A percentile compares a stretch with the other conserved stretches of the same genome.
These are phyloP conservation scores for Mya arenaria DNA, from an alignment of 1,140 invertebrate genomes.

Conservation along the genomic window DNA sequence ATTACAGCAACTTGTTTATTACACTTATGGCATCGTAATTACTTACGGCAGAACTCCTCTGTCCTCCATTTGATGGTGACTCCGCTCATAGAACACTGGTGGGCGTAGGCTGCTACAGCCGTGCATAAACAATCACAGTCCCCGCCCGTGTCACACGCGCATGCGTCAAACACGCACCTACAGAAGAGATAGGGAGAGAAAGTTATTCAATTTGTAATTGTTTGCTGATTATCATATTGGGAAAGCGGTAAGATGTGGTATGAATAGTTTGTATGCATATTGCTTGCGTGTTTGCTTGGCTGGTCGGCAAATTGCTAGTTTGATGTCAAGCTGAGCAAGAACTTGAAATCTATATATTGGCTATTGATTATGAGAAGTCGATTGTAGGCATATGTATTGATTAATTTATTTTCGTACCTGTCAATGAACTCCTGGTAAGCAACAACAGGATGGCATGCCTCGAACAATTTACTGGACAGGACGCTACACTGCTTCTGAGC, in stretches of 20 bases:
- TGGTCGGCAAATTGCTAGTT: too few species aligned
- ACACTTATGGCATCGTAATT: too few species aligned
- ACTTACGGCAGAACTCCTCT: conserved; percentile 83
- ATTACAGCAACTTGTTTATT: background rate
- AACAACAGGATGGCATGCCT: conserved; percentile 91
- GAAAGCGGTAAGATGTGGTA: too few species aligned
- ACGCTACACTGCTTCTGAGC: conserved; percentile 88
- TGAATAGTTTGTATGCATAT: too few species aligned
- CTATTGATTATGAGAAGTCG: too few species aligned
- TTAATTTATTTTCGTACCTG: too few species aligned
- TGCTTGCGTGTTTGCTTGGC: too few species aligned
- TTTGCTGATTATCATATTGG: too few species aligned
- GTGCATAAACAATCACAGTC: conserved; percentile 96
- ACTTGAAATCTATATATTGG: too few species aligned
- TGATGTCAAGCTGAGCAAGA: too few species aligned
- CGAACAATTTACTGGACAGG: conserved; percentile 88
- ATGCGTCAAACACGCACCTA: conserved; percentile 81
- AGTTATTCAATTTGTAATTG: too few species aligned
- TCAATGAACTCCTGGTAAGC: conserved; percentile 64
- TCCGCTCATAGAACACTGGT: conserved; percentile 87
- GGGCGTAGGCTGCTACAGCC: conserved; percentile 92
- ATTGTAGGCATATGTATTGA: too few species aligned
- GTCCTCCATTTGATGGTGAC: conserved; percentile 90
- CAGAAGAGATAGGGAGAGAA: background rate
- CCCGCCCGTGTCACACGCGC: conserved; percentile 93